Base-by-base conservation (phyloP, 2,113 vertebrate species). In the Vidua chalybeata region DNA sequence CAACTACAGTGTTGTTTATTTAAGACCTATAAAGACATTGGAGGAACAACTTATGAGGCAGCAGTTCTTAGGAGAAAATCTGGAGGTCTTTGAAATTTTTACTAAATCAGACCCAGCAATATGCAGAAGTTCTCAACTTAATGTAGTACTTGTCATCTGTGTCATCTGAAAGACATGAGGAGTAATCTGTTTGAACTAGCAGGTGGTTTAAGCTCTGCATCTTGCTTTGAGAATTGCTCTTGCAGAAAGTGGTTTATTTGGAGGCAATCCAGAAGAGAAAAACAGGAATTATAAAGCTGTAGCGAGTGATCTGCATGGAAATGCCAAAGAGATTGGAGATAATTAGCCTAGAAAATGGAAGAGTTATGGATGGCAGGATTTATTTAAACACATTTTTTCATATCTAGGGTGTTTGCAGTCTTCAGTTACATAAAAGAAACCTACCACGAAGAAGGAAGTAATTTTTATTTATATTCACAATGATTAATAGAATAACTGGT, bases 151-250 rank as follows among this genome's bases (percentile, higher is more conserved):
- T 78, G 68, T 90, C 66, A 69, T 74, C 41, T 89, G 15, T 93
- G 62, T 87, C 37, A 76, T 39, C 61, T 81, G 33, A 56, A 73
- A 91, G 56, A 84, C 35, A 68, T 3, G 19, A 76, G 35, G 49
- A 82, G 24, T 72, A 84, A 95, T 82, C 61, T 84, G 16, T 75
- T 67, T 79, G 78, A 93, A 78, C 62, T 75, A 91, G 78, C 79
- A 94, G 72, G 51, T 89, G 63, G 35, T 68, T 91, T 75, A 67
- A 93, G 5, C 48, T 84, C 64, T 84, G 52, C 23, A 80, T 54
- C 41, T 62, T 69, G n/a, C 84, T 73, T 88, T 94, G 43, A 92
- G 80, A 94, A 80, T 23, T 84, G 76, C n/a, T 94, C 41, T 90
- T 88, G 56, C 69, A 85, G 75, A 72, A 83, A 33, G 45, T 64